Percentiles rank a stretch among this genome's conserved stretches.
Conservation (phyloP, 2,888 invertebrate genomes). For the Oscheius sp. region DNA sequence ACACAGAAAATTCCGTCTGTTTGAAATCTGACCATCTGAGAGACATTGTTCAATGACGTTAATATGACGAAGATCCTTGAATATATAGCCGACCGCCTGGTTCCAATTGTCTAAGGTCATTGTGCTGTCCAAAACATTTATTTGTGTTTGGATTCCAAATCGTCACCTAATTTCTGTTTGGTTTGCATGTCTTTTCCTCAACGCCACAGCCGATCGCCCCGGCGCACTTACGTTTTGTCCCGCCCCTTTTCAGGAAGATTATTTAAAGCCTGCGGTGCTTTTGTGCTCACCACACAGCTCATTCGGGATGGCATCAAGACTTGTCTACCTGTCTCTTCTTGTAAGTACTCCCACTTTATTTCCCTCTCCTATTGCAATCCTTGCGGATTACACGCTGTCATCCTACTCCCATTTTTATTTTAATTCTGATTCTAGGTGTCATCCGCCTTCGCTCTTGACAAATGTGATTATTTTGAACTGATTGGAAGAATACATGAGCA, state of each 20-base stretch:
- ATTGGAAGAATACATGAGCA: conserved; percentile 65
- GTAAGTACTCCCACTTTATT: conserved; percentile 11
- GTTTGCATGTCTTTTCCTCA: conserved; percentile 35
- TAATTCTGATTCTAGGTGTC: conserved; percentile 36
- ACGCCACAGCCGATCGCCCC: conserved; percentile 30
- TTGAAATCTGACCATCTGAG: neutral
- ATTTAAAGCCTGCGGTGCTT: conserved; percentile 33
- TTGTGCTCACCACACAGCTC: conserved; percentile 28
- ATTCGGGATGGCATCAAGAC: conserved; percentile 22
- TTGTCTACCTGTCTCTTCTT: conserved; percentile 19
- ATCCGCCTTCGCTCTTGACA: conserved; percentile 46
- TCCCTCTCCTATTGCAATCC: neutral
- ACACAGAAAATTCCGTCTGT: neutral
- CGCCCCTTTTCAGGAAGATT: conserved; percentile 35
- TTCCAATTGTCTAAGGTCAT: conserved; percentile 27
- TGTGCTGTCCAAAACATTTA: conserved; percentile 27
- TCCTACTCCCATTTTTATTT: neutral
- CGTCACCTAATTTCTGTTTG: conserved; percentile 35
- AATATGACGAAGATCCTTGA: too few species aligned
- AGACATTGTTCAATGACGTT: too few species aligned
- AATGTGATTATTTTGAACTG: conserved; percentile 64
- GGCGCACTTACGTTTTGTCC: conserved; percentile 23
- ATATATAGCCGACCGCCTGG: neutral
- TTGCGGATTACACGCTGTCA: neutral
- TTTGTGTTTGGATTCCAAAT: conserved; percentile 27